These are phyloP conservation scores for Acromyrmex echinatior DNA, from an alignment of 1,140 invertebrate species.

Conservation along the genomic window DNA sequence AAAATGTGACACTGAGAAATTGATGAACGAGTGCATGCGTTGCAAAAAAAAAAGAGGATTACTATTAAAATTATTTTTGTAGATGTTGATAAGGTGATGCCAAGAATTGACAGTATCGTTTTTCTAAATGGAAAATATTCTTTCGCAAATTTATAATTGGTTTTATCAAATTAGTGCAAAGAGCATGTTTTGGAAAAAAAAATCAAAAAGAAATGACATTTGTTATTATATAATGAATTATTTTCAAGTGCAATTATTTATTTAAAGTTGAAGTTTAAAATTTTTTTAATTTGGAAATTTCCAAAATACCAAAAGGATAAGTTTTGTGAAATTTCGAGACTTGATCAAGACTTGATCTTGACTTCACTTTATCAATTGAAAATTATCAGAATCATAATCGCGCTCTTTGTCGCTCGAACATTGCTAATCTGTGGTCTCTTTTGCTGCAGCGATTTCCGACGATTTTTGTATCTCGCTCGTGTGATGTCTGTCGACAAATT, in stretches of 20 bases:
- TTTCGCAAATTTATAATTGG: not conserved
- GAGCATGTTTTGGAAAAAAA: not conserved
- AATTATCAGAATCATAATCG: constrained; percentile 37
- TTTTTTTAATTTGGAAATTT: not conserved
- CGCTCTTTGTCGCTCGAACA: constrained; percentile 70
- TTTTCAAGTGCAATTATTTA: constrained; percentile 8
- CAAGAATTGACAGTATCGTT: not conserved
- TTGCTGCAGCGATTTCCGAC: constrained; percentile 63
- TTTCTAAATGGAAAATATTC: not conserved
- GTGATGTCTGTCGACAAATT: constrained; percentile 55
- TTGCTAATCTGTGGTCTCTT: constrained; percentile 48
- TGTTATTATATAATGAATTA: not conserved
- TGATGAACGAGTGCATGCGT: constrained; percentile 21
- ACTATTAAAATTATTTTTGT: constrained; percentile 80
- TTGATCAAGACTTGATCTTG: constrained; percentile 17
- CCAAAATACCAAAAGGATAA: not conserved
- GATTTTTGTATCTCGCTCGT: constrained; percentile 69
- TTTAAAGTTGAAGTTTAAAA: not conserved
- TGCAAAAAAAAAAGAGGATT: constrained; percentile 27
- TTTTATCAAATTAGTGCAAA: not conserved
- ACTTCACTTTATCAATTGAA: constrained; percentile 10
- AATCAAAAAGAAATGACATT: not conserved
- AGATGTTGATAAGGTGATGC: constrained; percentile 33
- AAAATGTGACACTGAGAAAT: constrained; percentile 50
- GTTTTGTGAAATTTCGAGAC: not conserved